Conservation (phyloP, 2,113 vertebrate species). For the Labeo catla region DNA sequence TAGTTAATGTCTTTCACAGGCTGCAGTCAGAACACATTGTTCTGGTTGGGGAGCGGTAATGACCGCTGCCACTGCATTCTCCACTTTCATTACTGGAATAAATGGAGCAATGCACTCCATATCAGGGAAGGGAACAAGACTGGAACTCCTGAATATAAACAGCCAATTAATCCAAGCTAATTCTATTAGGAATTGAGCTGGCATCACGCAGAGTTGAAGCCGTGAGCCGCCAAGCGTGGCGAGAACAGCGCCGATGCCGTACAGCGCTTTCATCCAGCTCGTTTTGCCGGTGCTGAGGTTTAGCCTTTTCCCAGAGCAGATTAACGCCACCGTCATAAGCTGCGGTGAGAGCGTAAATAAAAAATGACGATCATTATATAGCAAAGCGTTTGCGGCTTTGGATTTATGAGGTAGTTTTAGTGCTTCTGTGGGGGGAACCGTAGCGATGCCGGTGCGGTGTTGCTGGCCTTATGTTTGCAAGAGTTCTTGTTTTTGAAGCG, state of each 20-base stretch:
- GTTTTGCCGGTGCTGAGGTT: constrained; percentile 34
- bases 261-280: background rate
- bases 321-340: constrained; percentile 38
- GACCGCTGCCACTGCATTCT: constrained; percentile 25
- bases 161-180: constrained; percentile 54
- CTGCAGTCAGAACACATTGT: constrained; percentile 47
- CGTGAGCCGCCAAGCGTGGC: constrained; percentile 26
- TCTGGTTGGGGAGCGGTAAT: constrained; percentile 37
- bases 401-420: constrained; percentile 46
- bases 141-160: constrained; percentile 44
- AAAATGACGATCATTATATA: constrained; percentile 41
- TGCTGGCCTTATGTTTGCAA: constrained; percentile 1
- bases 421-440: constrained; percentile 7
- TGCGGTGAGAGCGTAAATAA: constrained; percentile 27
- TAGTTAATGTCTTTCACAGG: constrained; percentile 54
- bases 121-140: constrained; percentile 30
- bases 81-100: constrained; percentile 47
- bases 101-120: constrained; percentile 47
- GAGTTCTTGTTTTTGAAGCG: background rate
- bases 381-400: background rate
- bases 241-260: background rate
- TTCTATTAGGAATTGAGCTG: constrained; percentile 55
- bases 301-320: constrained; percentile 44
- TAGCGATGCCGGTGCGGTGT: background rate
- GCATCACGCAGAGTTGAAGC: constrained; percentile 10